phyloP scores from a whole-genome alignment of 2,113 vertebrate genomes.

The Gallinago paraguaiae region DNA sequence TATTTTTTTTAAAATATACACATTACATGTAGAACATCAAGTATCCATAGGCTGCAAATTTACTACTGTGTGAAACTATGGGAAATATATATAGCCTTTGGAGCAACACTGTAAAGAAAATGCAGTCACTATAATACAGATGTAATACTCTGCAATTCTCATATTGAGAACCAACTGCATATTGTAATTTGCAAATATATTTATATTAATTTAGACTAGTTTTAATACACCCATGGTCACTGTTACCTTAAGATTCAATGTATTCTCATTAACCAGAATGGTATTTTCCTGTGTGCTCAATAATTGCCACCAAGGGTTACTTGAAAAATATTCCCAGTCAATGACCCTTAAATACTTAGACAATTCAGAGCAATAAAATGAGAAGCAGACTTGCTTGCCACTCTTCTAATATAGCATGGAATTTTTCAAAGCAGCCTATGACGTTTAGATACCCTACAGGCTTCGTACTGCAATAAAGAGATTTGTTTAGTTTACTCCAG shows the following conservation, averaged over 20 bases:
- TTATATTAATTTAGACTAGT: background rate
- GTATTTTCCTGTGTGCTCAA: background rate
- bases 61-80: background rate
- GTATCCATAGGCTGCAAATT: background rate
- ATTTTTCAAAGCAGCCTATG: background rate
- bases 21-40: background rate
- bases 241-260: background rate
- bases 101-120: background rate
- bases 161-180: background rate
- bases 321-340: background rate
- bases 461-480: background rate
- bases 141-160: background rate
- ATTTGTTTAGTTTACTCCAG: background rate
- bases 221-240: background rate
- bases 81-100: background rate
- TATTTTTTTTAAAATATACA: background rate
- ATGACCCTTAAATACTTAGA: background rate
- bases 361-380: background rate
- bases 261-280: background rate
- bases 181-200: background rate
- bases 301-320: background rate
- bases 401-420: background rate
- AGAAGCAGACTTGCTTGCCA: background rate
- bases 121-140: background rate
- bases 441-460: background rate